Evolutionary conservation across 37 sponge, comb jelly and placozoan species (phyloP), one percentile per base, ranked within the genome.

Genomic region (Spongilla lacustris): DNA sequence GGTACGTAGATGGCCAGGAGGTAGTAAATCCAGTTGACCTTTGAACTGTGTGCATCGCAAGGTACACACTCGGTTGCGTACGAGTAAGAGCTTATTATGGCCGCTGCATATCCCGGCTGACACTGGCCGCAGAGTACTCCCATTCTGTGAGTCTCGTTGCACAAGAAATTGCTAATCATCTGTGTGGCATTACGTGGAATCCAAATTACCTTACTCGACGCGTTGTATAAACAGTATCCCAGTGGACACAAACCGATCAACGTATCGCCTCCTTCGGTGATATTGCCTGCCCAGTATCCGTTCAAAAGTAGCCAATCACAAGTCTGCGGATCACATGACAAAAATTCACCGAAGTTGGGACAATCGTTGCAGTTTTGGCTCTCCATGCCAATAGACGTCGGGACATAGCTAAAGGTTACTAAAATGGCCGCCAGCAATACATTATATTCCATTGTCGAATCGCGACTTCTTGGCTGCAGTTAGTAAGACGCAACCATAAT

Each of bases 71-170:
- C 76, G 24, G 33, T 75, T 24, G 46, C 68, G 4, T 6, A 24
- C 22, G 19, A 1, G 19, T 14, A 8, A 10, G 19, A 6, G 21
- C 76, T 58, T 25, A 71, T 82, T 11, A 87, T 31, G 27, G 88
- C 83, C 10, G 77, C 71, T 70, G 71, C 82, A 76, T 76, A 69
- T 21, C 58, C 88, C 0, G 38, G 37, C 33, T n/a, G 9, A 26
- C 92, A 91, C 37, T 83, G 36, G 21, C 92, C 84, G 33, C 92
- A 91, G 10, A 91, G 48, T 23, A 28, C 36, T 4, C 80, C 88
- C 10, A 23, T 79, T 21, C 92, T 75, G 58, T 58, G 58, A 17
- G 26, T 22, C 22, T 29, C 32, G 24, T 50, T 74, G 69, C 89
- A 89, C 24, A 89, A 58, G 12, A 58, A 6, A 10, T 1, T 0